Conservation (phyloP, 2,797 vertebrate species). For the Thunnus albacares region DNA sequence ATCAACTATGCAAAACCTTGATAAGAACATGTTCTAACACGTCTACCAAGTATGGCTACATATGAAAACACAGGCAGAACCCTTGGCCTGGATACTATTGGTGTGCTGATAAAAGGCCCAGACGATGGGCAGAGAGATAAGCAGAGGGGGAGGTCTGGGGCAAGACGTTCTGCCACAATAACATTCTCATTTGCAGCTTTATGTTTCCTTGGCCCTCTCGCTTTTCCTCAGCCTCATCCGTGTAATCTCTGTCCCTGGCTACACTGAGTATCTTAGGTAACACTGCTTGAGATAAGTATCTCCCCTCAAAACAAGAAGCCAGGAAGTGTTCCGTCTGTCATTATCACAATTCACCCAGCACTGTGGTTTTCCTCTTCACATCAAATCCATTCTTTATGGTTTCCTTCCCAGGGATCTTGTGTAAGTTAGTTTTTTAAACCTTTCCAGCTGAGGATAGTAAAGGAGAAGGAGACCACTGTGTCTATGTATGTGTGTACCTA, state of each 20-base stretch:
- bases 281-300: constrained; percentile 75
- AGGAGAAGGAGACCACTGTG: constrained; percentile 54
- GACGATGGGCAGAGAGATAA: constrained; percentile 79
- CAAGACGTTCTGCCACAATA: constrained; percentile 59
- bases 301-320: constrained; percentile 74
- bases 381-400: constrained; percentile 77
- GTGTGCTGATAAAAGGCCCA: constrained; percentile 64
- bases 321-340: constrained; percentile 83
- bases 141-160: constrained; percentile 68
- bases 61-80: constrained; percentile 47
- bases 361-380: constrained; percentile 78
- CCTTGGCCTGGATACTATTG: constrained; percentile 63
- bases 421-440: constrained; percentile 60
- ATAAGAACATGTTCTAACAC: constrained; percentile 42
- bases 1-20: constrained; percentile 20
- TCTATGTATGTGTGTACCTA: constrained; percentile 53
- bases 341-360: constrained; percentile 75
- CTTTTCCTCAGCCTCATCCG: constrained; percentile 53
- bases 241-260: constrained; percentile 58
- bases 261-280: constrained; percentile 68
- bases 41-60: constrained; percentile 34
- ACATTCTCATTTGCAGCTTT: constrained; percentile 70
- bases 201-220: constrained; percentile 62
- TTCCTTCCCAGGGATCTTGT: constrained; percentile 69
- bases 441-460: constrained; percentile 78